phyloP scores from a whole-genome alignment of 2,888 invertebrate genomes.

The Acanthococcus lagerstroemiae region DNA sequence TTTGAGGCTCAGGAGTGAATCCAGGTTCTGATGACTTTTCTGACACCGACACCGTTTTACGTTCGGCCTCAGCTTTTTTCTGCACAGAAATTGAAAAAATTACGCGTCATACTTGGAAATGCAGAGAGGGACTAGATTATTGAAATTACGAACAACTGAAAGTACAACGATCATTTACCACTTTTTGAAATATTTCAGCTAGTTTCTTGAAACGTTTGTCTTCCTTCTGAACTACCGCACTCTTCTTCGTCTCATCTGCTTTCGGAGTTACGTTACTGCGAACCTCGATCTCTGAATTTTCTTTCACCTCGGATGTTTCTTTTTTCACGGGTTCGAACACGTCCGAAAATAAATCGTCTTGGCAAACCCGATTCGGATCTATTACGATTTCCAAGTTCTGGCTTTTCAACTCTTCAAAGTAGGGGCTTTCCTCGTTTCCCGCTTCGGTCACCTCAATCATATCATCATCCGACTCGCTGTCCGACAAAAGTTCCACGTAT shows the following conservation, averaged over 20 bases:
- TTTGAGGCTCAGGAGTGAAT: too few species aligned
- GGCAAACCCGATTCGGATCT: constrained; percentile 33
- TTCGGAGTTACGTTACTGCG: too few species aligned
- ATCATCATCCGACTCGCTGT: constrained; percentile 14
- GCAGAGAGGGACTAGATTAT: too few species aligned
- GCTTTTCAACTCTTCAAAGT: constrained; percentile 12
- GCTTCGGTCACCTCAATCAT: constrained; percentile 7
- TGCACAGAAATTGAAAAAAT: too few species aligned
- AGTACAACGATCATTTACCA: too few species aligned
- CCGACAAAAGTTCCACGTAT: background rate
- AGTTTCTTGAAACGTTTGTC: background rate
- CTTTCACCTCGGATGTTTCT: background rate
- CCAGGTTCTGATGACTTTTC: too few species aligned
- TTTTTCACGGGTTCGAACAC: constrained; percentile 44
- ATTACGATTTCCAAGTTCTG: constrained; percentile 33
- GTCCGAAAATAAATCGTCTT: constrained; percentile 65
- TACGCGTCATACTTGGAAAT: too few species aligned
- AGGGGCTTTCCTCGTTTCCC: background rate
- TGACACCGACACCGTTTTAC: too few species aligned
- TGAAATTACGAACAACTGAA: too few species aligned
- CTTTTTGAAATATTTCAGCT: background rate
- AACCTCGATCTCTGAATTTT: background rate
- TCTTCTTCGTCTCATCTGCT: too few species aligned
- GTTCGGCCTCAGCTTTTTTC: too few species aligned
- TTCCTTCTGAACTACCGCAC: too few species aligned